phyloP scores from a whole-genome alignment of 2,113 vertebrate genomes.

The Marmota flaviventris region DNA sequence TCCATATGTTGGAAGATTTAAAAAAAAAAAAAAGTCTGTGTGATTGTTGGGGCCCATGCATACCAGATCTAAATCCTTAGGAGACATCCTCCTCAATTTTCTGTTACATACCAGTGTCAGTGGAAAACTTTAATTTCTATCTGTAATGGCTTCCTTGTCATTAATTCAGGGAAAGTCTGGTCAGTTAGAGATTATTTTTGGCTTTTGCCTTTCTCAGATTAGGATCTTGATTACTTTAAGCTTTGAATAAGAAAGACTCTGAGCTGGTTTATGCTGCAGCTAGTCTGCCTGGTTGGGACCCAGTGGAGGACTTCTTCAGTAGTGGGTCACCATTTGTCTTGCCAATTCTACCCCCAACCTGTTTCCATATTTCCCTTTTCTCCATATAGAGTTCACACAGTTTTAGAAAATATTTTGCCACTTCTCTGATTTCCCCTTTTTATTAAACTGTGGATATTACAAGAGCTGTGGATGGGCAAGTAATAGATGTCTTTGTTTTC shows the following conservation, averaged over 20 bases:
- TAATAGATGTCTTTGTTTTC: neutral
- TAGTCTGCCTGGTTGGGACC: neutral
- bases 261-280: neutral
- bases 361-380: neutral
- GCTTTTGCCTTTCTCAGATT: neutral
- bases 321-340: neutral
- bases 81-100: neutral
- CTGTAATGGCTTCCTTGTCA: neutral
- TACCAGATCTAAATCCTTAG: neutral
- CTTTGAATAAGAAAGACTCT: neutral
- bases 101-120: neutral
- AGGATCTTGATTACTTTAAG: slow-evolving; percentile 4
- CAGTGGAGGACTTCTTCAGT: neutral
- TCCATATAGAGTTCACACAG: neutral
- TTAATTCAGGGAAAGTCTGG: neutral
- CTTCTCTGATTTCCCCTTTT: neutral
- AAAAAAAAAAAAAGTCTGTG: neutral
- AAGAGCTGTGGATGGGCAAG: neutral
- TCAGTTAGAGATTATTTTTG: neutral
- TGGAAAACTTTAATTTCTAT: slow-evolving; percentile 10
- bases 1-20: neutral
- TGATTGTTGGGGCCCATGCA: neutral
- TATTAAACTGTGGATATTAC: neutral
- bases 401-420: neutral
- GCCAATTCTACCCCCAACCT: neutral